Conservation (phyloP, 2,113 vertebrate species). For the Perca flavescens region DNA sequence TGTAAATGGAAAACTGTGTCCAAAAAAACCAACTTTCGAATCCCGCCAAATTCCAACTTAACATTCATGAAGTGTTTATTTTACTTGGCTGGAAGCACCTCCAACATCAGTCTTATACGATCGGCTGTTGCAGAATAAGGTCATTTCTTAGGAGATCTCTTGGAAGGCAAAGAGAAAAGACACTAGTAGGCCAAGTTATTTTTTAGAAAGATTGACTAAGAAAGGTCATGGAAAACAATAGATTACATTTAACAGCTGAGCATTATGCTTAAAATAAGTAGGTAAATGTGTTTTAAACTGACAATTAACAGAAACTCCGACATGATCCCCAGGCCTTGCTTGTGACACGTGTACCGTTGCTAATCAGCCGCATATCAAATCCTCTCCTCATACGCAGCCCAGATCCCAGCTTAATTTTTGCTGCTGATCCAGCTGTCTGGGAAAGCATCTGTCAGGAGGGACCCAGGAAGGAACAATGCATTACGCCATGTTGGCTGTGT, state of each 20-base stretch:
- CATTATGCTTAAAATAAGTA: conserved; percentile 24
- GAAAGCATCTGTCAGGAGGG: conserved; percentile 81
- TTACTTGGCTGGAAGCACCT: conserved; percentile 78
- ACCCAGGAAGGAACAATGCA: conserved; percentile 76
- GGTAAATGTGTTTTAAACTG: conserved; percentile 48
- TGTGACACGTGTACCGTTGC: conserved; percentile 53
- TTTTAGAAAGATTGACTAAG: conserved; percentile 19
- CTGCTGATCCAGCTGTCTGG: conserved; percentile 76
- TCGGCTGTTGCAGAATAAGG: conserved; percentile 64
- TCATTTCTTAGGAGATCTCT: conserved; percentile 70
- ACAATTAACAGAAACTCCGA: conserved; percentile 47
- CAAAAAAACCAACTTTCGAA: conserved; percentile 63
- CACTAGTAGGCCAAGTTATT: conserved; percentile 13
- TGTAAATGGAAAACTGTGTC: conserved; percentile 78
- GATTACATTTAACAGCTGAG: neutral
- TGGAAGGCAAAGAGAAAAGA: conserved; percentile 56
- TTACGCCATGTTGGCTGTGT: conserved; percentile 76
- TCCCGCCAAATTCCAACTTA: conserved; percentile 77
- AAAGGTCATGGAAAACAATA: conserved; percentile 58
- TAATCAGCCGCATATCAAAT: conserved; percentile 60
- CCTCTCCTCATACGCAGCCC: conserved; percentile 27
- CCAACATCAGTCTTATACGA: conserved; percentile 78
- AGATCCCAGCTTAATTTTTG: conserved; percentile 57
- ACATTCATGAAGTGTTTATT: conserved; percentile 83
- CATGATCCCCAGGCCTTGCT: conserved; percentile 51